Evolutionary conservation across 2,797 vertebrate genomes (phyloP).

Genomic region (Benthosema pterotum): DNA sequence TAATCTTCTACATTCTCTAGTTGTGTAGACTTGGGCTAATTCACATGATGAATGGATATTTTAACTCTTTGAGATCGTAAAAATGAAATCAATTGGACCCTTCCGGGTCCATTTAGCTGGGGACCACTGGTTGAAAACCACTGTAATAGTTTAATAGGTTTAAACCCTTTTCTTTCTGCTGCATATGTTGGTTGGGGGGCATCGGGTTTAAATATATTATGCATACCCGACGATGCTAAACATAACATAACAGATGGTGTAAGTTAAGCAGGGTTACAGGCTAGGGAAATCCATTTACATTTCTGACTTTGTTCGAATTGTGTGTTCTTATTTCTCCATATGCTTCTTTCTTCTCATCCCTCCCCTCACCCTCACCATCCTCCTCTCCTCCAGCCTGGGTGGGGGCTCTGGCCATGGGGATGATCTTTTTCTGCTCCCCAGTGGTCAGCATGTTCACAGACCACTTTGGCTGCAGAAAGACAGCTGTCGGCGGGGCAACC

Average conservation of each 20-base stretch:
- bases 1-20: no score
- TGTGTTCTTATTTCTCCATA: no score
- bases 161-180: no score
- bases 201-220: neutral
- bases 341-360: no score
- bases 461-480: slow-evolving; percentile 93
- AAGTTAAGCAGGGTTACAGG: neutral
- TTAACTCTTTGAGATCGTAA: no score
- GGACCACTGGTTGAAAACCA: no score
- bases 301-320: slow-evolving; percentile 5
- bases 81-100: no score
- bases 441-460: slow-evolving; percentile 99
- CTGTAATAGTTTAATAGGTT: no score
- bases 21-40: no score
- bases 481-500: slow-evolving; percentile 88
- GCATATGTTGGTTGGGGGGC: neutral
- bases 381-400: slow-evolving; percentile 86
- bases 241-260: neutral
- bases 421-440: slow-evolving; percentile 98
- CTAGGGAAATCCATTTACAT: neutral
- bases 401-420: slow-evolving; percentile 94
- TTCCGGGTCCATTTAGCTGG: no score
- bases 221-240: neutral
- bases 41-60: no score
- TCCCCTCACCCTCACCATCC: no score